A percentile compares a stretch with the other conserved stretches of the same genome.
Evolutionary conservation across 2,113 vertebrate species (phyloP).

Genomic region (Strix uralensis): DNA sequence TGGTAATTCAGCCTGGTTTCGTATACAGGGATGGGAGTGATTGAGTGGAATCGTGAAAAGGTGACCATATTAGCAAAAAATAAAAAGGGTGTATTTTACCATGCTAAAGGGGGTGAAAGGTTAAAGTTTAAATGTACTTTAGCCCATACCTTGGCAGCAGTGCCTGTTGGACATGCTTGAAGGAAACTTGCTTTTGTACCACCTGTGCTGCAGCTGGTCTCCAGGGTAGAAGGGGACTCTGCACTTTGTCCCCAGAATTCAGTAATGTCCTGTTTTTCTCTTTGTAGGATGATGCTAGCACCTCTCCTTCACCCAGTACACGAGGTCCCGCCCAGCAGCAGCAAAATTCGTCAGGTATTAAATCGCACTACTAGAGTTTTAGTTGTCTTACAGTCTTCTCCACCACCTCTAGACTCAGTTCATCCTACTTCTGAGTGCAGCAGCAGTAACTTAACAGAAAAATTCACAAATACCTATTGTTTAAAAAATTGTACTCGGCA

Average conservation of each 20-base stretch:
- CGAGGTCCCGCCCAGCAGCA: constrained; percentile 85
- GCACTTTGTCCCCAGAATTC: background rate
- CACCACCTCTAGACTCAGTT: background rate
- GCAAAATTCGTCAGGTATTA: constrained; percentile 87
- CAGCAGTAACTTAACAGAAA: background rate
- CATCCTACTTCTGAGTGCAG: background rate
- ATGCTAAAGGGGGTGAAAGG: background rate
- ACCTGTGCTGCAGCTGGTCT: background rate
- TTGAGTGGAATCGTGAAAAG: background rate
- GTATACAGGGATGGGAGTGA: background rate
- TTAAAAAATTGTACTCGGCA: background rate
- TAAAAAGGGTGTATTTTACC: background rate
- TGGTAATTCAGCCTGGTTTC: background rate
- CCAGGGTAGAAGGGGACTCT: background rate
- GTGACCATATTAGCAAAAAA: background rate
- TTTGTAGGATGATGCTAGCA: constrained; percentile 88
- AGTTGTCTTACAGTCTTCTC: background rate
- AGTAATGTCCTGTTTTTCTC: background rate
- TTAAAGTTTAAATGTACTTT: background rate
- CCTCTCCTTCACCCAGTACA: constrained; percentile 83
- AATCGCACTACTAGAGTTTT: background rate
- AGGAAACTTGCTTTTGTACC: background rate
- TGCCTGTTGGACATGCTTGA: background rate
- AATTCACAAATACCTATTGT: background rate
- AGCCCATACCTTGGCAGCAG: background rate